Base-by-base conservation (phyloP, 2,113 vertebrate species). In the Dascyllus trimaculatus region DNA sequence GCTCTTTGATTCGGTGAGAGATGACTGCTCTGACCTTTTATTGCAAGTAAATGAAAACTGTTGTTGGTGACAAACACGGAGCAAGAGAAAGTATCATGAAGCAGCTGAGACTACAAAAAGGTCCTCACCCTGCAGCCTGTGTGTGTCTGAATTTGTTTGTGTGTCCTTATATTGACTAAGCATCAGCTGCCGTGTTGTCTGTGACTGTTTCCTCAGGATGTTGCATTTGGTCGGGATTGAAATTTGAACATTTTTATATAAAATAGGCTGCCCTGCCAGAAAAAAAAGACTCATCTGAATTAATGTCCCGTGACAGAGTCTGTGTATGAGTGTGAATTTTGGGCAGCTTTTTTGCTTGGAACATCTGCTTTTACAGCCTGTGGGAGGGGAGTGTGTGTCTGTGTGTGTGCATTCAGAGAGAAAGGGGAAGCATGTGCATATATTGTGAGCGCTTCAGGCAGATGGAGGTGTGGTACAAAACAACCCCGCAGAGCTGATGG, bases 11-110 rank as follows among this genome's bases (percentile, higher is more conserved):
- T 70, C 62, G 63, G 48, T 67, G 49, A 71, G 75, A 58, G 57
- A 60, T 65, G 63, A 83, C 72, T 76, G 70, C 73, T 72, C 35
- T 88, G 90, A 91, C 89, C 86, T 89, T 87, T 86, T 66, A 25
- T 35, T 64, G 21, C 1, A 7, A 65, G 80, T 78, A 66, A 86
- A 80, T 85, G 63, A 72, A 85, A 87, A 75, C 84, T 14, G 57
- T 51, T 80, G 71, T 81, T 54, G 69, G 40, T 66, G 46, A 84
- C 69, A 77, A 81, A 85, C 19, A 40, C 49, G 52, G 35, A 66
- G 71, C 53, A 46, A n/a, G 45, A 84, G 57, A 46, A 22, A 73
- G 80, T 45, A 57, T 54, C 60, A 71, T 62, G 65, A 78, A 57
- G 67, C 58, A 68, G 51, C 58, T 66, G 53, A 75, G 75, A 48